Evolutionary conservation across 2,797 vertebrate species (phyloP).

Genomic region (Carapus acus): DNA sequence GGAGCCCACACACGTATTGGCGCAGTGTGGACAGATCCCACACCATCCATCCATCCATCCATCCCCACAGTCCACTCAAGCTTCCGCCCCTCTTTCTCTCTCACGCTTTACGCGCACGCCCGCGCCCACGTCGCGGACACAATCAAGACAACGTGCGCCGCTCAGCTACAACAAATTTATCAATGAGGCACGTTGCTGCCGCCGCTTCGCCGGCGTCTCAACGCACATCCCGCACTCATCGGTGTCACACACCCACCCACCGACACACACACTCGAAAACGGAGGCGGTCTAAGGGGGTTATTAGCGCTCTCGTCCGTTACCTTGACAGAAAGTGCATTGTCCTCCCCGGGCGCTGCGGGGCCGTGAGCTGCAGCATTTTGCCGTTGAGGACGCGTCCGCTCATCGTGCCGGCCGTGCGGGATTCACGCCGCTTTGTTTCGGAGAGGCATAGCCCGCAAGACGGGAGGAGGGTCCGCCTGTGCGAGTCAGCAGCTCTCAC

Average conservation of each 20-base stretch:
- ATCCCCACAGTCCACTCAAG: too few species aligned
- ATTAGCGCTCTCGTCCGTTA: conserved; percentile 46
- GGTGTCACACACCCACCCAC: too few species aligned
- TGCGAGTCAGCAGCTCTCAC: conserved; percentile 58
- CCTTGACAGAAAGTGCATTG: conserved; percentile 78
- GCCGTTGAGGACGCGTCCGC: conserved; percentile 73
- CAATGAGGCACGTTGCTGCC: conserved; percentile 53
- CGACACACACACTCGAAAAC: too few species aligned
- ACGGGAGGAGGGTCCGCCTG: conserved; percentile 41
- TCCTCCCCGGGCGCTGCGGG: conserved; percentile 70
- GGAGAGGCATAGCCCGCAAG: conserved; percentile 50
- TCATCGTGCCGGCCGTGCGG: conserved; percentile 62
- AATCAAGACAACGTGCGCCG: conserved; percentile 20
- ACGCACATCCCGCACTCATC: too few species aligned
- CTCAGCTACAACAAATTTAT: conserved; percentile 54
- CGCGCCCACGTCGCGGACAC: conserved; percentile 16
- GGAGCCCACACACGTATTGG: conserved; percentile 40
- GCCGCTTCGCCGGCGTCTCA: conserved; percentile 29
- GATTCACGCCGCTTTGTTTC: conserved; percentile 61
- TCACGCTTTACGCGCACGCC: not conserved
- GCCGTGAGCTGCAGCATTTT: conserved; percentile 75
- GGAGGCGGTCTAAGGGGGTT: conserved; percentile 10
- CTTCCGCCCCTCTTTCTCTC: too few species aligned
- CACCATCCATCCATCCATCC: too few species aligned
- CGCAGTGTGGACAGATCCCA: conserved; percentile 40